phyloP scores from a whole-genome alignment of 2,113 vertebrate species.

The Sialia sialis region DNA sequence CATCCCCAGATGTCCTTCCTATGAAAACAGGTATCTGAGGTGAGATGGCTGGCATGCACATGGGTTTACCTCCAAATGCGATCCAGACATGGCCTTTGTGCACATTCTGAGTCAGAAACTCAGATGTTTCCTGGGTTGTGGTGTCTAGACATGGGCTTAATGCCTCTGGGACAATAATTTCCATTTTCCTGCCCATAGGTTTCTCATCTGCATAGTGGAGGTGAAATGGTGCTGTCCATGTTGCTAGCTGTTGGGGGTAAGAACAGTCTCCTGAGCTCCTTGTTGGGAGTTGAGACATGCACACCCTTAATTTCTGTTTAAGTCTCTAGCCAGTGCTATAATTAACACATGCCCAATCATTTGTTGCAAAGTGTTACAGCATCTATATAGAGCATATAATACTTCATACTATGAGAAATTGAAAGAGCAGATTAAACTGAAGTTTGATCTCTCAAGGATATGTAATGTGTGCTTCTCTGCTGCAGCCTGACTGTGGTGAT shows the following conservation, averaged over 20 bases:
- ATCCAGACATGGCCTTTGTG: not conserved
- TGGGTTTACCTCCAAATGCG: not conserved
- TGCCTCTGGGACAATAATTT: not conserved
- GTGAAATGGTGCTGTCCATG: not conserved
- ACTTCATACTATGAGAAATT: not conserved
- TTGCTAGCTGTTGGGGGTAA: not conserved
- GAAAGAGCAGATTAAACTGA: not conserved
- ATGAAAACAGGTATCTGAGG: not conserved
- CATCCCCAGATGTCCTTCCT: not conserved
- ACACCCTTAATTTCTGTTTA: not conserved
- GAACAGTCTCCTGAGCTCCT: not conserved
- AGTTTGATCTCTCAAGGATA: not conserved
- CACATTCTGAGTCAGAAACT: not conserved
- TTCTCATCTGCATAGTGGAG: not conserved
- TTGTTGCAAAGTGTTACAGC: not conserved
- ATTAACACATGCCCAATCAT: not conserved
- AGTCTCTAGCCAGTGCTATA: not conserved
- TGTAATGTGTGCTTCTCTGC: not conserved
- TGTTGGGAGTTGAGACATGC: not conserved
- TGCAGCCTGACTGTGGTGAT: not conserved
- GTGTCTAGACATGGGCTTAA: slow-evolving; percentile 53
- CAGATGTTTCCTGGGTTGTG: not conserved
- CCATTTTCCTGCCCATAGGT: not conserved
- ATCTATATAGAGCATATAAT: not conserved
- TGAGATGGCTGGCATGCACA: not conserved